A percentile compares a stretch with the other conserved stretches of the same genome.
These are phyloP conservation scores for Allobates femoralis DNA, from an alignment of 2,797 vertebrate genomes.

Conservation along the genomic window DNA sequence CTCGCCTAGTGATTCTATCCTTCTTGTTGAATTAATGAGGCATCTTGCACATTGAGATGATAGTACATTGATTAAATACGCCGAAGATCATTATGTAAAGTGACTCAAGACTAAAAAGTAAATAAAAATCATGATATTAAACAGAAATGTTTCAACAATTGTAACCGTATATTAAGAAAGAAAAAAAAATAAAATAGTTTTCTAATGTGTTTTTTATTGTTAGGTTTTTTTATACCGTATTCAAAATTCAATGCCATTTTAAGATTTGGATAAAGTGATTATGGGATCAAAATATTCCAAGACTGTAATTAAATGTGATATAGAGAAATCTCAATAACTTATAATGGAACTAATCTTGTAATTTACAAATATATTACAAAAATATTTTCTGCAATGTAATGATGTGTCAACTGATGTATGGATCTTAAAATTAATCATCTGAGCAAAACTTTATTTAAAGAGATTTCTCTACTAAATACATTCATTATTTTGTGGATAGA, in stretches of 20 bases:
- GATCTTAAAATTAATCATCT: not conserved
- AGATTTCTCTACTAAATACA: too few relatives aligned
- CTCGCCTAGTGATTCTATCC: slow-evolving; percentile 14
- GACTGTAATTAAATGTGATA: slow-evolving; percentile 17
- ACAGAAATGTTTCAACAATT: not conserved
- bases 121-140: slow-evolving; percentile 3
- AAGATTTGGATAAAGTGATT: slow-evolving; percentile 29
- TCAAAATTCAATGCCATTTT: slow-evolving; percentile 10
- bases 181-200: slow-evolving; percentile 24
- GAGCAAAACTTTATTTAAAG: too few relatives aligned
- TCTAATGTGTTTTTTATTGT: slow-evolving; percentile 11
- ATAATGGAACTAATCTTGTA: slow-evolving; percentile 2
- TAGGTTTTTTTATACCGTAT: slow-evolving; percentile 7
- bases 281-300: not conserved
- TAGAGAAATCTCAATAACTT: not conserved
- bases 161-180: not conserved
- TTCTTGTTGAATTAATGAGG: slow-evolving; percentile 18
- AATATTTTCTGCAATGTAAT: not conserved
- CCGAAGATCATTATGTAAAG: slow-evolving; percentile 21
- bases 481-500: too few relatives aligned
- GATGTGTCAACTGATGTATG: not conserved
- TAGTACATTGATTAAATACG: slow-evolving; percentile 19
- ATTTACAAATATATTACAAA: not conserved
- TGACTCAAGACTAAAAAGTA: slow-evolving; percentile 6
- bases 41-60: not conserved